Evolutionary conservation across 1,140 invertebrate species (phyloP).

Genomic region (Listronotus bonariensis): DNA sequence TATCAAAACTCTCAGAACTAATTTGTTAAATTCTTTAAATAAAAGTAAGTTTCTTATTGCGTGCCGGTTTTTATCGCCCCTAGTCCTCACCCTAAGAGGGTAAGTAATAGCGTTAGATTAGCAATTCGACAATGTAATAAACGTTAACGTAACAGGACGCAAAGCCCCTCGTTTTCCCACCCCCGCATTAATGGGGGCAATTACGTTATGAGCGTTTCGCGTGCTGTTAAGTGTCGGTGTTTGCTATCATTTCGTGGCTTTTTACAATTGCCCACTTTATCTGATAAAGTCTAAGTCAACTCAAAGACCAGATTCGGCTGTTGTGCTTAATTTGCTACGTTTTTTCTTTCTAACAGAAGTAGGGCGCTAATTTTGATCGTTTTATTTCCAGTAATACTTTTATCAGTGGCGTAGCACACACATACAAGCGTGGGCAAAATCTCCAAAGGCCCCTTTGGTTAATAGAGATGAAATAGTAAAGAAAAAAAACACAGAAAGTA

Average conservation of each 20-base stretch:
- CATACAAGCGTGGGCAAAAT: too few relatives aligned
- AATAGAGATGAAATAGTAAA: too few relatives aligned
- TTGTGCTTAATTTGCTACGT: constrained; percentile 28
- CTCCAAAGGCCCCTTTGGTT: too few relatives aligned
- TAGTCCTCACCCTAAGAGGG: constrained; percentile 4
- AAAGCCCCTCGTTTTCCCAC: constrained; percentile 18
- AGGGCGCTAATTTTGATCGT: constrained; percentile 1
- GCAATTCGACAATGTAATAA: constrained; percentile 39
- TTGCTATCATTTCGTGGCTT: constrained; percentile 40
- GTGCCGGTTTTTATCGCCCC: constrained; percentile 11
- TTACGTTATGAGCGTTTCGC: constrained; percentile 40
- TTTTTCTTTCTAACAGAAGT: constrained; percentile 1
- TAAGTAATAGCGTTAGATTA: constrained; percentile 39
- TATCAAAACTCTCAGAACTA: constrained; percentile 5
- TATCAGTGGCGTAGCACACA: too few relatives aligned
- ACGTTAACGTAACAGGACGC: constrained; percentile 30
- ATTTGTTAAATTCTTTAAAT: constrained; percentile 15
- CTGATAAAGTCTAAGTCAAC: constrained; percentile 17
- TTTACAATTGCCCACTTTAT: constrained; percentile 36
- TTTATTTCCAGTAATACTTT: neutral
- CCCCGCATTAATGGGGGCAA: constrained; percentile 30
- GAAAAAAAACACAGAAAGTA: too few relatives aligned
- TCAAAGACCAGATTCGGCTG: constrained; percentile 18
- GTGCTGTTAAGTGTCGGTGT: constrained; percentile 38
- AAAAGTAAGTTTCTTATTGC: constrained; percentile 12